Conservation (phyloP, 1,140 invertebrate genomes). For the Panagrolaimus sp. region DNA sequence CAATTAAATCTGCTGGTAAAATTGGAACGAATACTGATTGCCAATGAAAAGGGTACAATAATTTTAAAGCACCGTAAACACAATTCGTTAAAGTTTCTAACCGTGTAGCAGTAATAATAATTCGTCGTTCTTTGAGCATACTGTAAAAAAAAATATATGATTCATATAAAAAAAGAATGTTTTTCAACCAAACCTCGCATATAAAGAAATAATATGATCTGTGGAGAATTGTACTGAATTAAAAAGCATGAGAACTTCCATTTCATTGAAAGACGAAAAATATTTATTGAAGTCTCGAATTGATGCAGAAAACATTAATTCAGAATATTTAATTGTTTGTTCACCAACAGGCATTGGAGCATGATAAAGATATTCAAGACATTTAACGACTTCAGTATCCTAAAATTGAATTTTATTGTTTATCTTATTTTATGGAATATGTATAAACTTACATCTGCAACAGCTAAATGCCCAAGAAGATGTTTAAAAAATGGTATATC, state of each 20-base stretch:
- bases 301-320: background rate
- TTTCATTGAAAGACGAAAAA: slow-evolving; percentile 16
- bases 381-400: background rate
- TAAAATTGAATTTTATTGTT: background rate
- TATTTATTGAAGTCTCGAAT: slow-evolving; percentile 2
- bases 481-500: slow-evolving; percentile 8
- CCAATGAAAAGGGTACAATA: slow-evolving; percentile 12
- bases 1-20: slow-evolving; percentile 4
- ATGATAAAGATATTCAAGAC: slow-evolving; percentile 3
- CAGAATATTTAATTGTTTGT: background rate
- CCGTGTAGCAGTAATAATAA: slow-evolving; percentile 1
- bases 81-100: slow-evolving; percentile 3
- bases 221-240: background rate
- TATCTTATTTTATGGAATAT: too few species aligned
- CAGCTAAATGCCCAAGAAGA: background rate
- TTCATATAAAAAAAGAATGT: too few species aligned
- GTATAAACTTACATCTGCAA: background rate
- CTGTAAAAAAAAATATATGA: background rate
- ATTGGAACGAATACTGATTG: slow-evolving; percentile 9
- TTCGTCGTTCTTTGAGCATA: background rate
- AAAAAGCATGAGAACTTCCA: slow-evolving; percentile 5
- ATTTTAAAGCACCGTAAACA: slow-evolving; percentile 2
- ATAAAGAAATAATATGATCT: background rate
- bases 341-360: background rate
- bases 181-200: background rate